Conservation (phyloP, 2,797 vertebrate species). For the Bryconaethiops microstoma region DNA sequence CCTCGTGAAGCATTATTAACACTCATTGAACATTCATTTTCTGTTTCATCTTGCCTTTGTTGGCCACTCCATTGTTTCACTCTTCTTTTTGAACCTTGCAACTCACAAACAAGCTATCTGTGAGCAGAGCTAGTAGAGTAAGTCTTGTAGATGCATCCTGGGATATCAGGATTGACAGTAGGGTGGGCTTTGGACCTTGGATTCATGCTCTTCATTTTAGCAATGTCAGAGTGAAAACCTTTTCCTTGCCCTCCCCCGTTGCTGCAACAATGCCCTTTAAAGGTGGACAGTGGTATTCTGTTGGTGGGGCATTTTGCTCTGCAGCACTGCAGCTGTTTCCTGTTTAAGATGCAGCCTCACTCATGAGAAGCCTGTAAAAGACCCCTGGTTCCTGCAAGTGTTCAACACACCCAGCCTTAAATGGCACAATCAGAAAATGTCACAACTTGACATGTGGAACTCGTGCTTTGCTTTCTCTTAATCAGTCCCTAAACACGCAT, state of each 20-base stretch:
- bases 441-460: neutral
- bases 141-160: neutral
- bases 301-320: conserved; percentile 28
- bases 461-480: conserved; percentile 6
- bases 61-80: too few relatives aligned
- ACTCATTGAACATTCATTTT: too few relatives aligned
- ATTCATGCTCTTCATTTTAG: conserved; percentile 34
- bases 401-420: neutral
- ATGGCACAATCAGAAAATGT: neutral
- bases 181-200: neutral
- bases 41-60: too few relatives aligned
- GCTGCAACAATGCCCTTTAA: conserved; percentile 48
- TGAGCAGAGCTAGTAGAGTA: too few relatives aligned
- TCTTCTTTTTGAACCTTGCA: too few relatives aligned
- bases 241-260: neutral
- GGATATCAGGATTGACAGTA: too few relatives aligned
- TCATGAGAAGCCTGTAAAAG: neutral
- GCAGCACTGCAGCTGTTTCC: conserved; percentile 46
- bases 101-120: too few relatives aligned
- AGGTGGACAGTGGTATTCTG: conserved; percentile 47
- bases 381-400: neutral
- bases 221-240: conserved; percentile 16
- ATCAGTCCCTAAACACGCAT: conserved; percentile 10
- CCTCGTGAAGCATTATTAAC: too few relatives aligned
- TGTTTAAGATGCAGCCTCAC: conserved; percentile 24